phyloP scores from a whole-genome alignment of 2,797 vertebrate genomes.

The Rhyacichthys aspro region DNA sequence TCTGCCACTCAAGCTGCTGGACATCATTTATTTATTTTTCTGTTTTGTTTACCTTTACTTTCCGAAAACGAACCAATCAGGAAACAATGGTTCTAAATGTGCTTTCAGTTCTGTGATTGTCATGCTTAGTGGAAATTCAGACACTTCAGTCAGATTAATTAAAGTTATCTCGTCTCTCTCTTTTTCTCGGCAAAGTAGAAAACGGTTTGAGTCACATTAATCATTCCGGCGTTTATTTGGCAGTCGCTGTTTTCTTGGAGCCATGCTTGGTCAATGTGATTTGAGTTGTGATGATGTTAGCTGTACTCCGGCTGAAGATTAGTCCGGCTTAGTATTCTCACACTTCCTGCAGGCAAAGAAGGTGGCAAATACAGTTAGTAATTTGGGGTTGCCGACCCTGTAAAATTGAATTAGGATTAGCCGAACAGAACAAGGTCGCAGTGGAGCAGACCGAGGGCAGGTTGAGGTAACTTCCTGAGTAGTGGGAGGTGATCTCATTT shows the following conservation, averaged over 20 bases:
- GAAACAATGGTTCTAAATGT: too few relatives aligned
- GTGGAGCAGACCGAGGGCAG: slow-evolving; percentile 4
- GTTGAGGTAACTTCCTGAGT: slow-evolving; percentile 18
- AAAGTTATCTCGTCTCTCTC: slow-evolving; percentile 1
- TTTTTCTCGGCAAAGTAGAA: slow-evolving; percentile 6
- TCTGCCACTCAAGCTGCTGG: neutral
- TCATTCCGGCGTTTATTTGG: slow-evolving; percentile 1
- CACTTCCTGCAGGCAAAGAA: neutral
- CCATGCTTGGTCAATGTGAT: neutral
- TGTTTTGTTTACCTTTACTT: too few relatives aligned
- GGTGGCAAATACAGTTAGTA: neutral
- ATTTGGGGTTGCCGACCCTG: slow-evolving; percentile 14
- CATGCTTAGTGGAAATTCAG: neutral
- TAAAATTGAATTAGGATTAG: slow-evolving; percentile 8
- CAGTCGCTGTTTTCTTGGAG: neutral
- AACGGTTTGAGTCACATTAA: slow-evolving; percentile 2
- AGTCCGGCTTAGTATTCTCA: neutral
- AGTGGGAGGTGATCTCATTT: slow-evolving; percentile 60
- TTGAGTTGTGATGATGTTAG: neutral
- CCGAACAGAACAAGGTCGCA: neutral
- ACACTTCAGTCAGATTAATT: neutral
- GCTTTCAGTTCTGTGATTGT: too few relatives aligned
- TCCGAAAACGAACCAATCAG: too few relatives aligned
- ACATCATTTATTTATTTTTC: too few relatives aligned
- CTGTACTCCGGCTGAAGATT: neutral